Evolutionary conservation across 2,888 invertebrate genomes (phyloP).

Genomic region (Anthophora plumipes): DNA sequence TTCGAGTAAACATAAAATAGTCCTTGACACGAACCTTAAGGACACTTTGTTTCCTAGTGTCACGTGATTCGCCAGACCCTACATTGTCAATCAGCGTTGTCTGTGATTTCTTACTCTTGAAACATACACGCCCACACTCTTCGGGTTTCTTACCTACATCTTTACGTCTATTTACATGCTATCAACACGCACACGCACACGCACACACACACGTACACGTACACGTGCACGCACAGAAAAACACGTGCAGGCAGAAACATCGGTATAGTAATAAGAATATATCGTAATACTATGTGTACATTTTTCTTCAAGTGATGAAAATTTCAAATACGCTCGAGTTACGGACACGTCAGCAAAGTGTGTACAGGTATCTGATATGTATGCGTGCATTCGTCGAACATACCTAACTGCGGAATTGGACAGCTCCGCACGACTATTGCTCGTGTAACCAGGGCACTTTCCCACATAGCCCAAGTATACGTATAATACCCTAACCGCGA

Average conservation of each 20-base stretch:
- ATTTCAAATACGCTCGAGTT: neutral
- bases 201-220: neutral
- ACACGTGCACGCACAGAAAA: neutral
- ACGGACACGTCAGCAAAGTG: neutral
- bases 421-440: neutral
- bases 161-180: neutral
- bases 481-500: too few species aligned
- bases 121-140: neutral
- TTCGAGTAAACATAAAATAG: neutral
- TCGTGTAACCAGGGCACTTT: too few species aligned
- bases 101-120: neutral
- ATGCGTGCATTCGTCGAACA: constrained; percentile 9
- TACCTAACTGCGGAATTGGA: neutral
- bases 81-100: neutral
- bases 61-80: constrained; percentile 61
- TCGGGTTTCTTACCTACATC: neutral
- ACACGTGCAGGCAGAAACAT: neutral
- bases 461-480: too few species aligned
- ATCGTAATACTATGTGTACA: neutral
- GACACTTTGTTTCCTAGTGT: constrained; percentile 83
- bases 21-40: constrained; percentile 77
- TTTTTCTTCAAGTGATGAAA: neutral
- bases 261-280: neutral
- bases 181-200: neutral
- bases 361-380: constrained; percentile 30